Evolutionary conservation across 2,113 vertebrate species (phyloP).

Genomic region (Melanostigma gelatinosum): DNA sequence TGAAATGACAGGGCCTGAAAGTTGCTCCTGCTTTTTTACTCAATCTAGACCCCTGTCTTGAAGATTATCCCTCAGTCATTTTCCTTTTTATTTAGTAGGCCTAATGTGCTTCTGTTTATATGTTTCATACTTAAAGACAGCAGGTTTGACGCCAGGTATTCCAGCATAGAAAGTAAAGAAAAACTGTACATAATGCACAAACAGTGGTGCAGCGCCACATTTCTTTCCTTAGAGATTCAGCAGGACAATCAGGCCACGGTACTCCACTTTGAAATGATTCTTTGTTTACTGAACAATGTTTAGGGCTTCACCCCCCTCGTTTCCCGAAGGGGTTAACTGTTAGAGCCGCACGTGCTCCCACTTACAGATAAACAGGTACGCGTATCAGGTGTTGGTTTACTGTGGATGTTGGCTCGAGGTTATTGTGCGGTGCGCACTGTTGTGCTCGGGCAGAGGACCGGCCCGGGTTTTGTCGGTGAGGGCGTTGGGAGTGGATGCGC

Average conservation of each 20-base stretch:
- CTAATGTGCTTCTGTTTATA: neutral
- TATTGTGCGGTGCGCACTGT: too few relatives aligned
- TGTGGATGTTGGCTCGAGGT: neutral
- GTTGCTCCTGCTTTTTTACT: neutral
- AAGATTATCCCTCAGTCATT: neutral
- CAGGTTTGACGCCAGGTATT: neutral
- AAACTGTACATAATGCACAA: neutral
- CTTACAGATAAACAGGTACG: neutral
- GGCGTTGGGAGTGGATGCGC: slow-evolving; percentile 52
- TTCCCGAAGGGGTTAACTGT: neutral
- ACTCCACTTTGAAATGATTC: neutral
- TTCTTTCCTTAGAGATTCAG: neutral
- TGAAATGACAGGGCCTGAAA: neutral
- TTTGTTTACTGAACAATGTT: neutral
- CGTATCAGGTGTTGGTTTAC: neutral
- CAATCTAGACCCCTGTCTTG: neutral
- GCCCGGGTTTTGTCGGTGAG: neutral
- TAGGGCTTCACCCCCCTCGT: neutral
- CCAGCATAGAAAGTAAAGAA: neutral
- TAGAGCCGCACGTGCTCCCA: neutral
- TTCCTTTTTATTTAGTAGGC: neutral
- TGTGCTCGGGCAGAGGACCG: too few relatives aligned
- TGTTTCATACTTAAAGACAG: neutral
- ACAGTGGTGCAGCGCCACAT: neutral
- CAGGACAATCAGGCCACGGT: neutral